These are phyloP conservation scores for Pungitius pungitius DNA, from an alignment of 2,113 vertebrate genomes.

Conservation along the genomic window DNA sequence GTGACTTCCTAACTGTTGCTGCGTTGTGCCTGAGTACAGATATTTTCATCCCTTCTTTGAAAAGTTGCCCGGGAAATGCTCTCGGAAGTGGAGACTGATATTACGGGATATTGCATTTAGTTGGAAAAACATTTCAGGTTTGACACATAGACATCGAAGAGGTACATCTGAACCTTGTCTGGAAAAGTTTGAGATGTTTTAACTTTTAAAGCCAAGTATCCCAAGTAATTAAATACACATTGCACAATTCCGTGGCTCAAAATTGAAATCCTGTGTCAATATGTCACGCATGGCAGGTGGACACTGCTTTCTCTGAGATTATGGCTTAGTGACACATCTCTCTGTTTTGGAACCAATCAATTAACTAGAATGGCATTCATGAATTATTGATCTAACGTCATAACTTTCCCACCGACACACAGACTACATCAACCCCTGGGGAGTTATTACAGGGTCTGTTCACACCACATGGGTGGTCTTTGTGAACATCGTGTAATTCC, in stretches of 20 bases:
- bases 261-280: neutral
- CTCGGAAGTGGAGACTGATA: conserved; percentile 10
- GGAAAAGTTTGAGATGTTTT: neutral
- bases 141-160: neutral
- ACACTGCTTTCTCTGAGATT: neutral
- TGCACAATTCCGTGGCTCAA: neutral
- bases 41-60: neutral
- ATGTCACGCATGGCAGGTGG: neutral
- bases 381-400: neutral
- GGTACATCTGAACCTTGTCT: neutral
- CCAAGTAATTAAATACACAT: neutral
- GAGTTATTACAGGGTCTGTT: neutral
- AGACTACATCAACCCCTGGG: no score
- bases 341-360: neutral
- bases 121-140: neutral
- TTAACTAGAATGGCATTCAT: neutral
- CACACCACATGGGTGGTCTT: no score
- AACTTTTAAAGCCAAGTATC: neutral
- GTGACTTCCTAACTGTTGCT: conserved; percentile 2
- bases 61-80: neutral
- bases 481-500: neutral
- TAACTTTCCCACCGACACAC: neutral
- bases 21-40: neutral
- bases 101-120: conserved; percentile 13
- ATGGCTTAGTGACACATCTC: neutral